These are phyloP conservation scores for Xestia ashworthii DNA, from an alignment of 2,888 invertebrate genomes.

Conservation along the genomic window DNA sequence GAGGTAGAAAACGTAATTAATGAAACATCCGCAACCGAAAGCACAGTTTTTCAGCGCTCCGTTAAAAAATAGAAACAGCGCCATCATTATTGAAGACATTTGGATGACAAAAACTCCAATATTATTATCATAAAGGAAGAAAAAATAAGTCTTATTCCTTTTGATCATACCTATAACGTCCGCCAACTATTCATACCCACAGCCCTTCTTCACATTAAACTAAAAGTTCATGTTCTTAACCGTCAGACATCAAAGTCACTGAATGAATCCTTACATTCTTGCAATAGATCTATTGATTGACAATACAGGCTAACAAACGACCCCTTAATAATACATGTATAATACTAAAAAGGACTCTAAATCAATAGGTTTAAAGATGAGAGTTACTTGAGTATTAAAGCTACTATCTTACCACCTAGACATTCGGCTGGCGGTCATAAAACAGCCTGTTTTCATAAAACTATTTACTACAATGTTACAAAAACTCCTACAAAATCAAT, in stretches of 20 bases:
- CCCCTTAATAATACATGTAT: conserved; percentile 54
- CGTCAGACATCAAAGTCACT: conserved; percentile 68
- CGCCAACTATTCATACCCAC: conserved; percentile 38
- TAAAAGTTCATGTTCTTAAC: conserved; percentile 44
- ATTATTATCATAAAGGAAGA: not conserved
- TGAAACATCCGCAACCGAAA: not conserved
- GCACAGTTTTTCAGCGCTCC: not conserved
- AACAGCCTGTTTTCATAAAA: conserved; percentile 80
- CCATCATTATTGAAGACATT: not conserved
- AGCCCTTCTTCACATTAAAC: conserved; percentile 26
- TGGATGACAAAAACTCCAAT: not conserved
- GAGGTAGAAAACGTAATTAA: not conserved
- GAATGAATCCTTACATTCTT: conserved; percentile 72
- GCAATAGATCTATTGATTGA: conserved; percentile 67
- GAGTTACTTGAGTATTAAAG: conserved; percentile 12
- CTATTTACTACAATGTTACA: conserved; percentile 75
- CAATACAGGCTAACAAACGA: conserved; percentile 64
- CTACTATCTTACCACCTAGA: conserved; percentile 73
- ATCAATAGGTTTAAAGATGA: not conserved
- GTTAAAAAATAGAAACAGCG: not conserved
- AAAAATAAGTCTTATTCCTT: not conserved
- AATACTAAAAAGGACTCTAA: conserved; percentile 31
- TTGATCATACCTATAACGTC: conserved; percentile 27
- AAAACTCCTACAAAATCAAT: conserved; percentile 37
- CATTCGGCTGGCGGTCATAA: conserved; percentile 76